Conservation (phyloP, 2,113 vertebrate species). For the Pseudopipra pipra region DNA sequence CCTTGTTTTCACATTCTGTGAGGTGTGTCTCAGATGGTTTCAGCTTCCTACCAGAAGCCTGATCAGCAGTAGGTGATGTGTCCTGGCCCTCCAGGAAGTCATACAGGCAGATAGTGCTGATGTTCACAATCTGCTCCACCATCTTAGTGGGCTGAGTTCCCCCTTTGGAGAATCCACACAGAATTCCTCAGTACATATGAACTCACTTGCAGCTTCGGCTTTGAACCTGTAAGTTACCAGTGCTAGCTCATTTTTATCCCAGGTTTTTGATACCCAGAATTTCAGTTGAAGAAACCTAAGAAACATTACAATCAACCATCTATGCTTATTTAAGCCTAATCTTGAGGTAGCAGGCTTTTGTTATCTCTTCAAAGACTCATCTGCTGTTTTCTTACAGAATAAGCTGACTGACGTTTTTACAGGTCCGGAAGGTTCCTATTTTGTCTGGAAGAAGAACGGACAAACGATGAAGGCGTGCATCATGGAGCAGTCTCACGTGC, state of each 20-base stretch:
- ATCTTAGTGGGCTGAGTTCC: accelerated
- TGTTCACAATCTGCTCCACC: not conserved
- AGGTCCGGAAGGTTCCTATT: slow-evolving; percentile 82
- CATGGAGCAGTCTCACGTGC: slow-evolving; percentile 67
- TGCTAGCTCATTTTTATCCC: not conserved
- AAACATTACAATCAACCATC: not conserved
- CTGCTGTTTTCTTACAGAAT: not conserved
- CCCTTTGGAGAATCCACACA: not conserved
- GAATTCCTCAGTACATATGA: not conserved
- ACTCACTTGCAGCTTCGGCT: not conserved
- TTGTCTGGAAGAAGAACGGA: slow-evolving; percentile 87
- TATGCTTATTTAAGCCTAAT: not conserved
- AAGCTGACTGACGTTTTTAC: not conserved
- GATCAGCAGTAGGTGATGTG: not conserved
- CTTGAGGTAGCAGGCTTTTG: not conserved
- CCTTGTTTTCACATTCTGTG: not conserved
- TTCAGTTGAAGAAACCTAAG: not conserved
- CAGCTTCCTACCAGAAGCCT: not conserved
- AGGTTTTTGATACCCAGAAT: not conserved
- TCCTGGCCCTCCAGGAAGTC: not conserved
- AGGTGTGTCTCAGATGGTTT: not conserved
- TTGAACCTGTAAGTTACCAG: not conserved
- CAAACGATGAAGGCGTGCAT: slow-evolving; percentile 72
- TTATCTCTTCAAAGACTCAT: not conserved
- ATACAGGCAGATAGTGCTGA: accelerated